Base-by-base conservation (phyloP, 2,797 vertebrate species). In the Microctenopoma stevenorrisi region DNA sequence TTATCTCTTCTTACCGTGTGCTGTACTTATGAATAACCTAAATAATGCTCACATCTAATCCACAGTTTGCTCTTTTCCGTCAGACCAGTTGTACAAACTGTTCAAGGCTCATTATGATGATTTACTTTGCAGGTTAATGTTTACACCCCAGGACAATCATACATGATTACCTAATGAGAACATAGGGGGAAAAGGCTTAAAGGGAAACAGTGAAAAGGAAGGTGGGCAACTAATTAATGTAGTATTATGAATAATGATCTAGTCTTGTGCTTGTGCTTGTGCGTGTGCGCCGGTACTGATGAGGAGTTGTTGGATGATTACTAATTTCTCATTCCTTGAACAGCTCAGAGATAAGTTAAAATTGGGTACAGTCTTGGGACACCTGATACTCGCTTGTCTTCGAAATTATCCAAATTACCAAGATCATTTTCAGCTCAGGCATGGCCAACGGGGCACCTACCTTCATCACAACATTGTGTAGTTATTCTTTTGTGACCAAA, bases 191-290 rank as follows among this genome's bases (percentile, higher is more conserved):
- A 35, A 26, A 66, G 40, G 75, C 75, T 74, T 76, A 2, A 52
- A 82, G 69, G 69, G 78, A 63, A 67, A 42, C 49, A 60, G 38
- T 76, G 64, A 86, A 76, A 52, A 75, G 56, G 63, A 73, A 86
- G 82, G 84, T 83, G 75, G 76, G 70, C 60, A 78, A 71, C 74
- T 84, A 89, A 89, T 89, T 86, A 89, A 77, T 81, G 69, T 53
- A 38, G 40, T 57, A 44, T 65, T 79, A 74, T 76, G 71, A 74
- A 78, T 72, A 72, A 77, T 64, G 54, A 70, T 61, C n/a, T 28
- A 44, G 37, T 56, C n/a, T 25, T 72, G 35, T 68, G 63, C 67
- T 49, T 71, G 67, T 54, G 40, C 25, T 56, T 46, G 51, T 63
- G 51, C 60, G 46, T 40, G 30, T 79, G 53, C 15, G 33, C 13